Conservation (phyloP, 2,888 invertebrate genomes). For the Balanococcus diminutus region DNA sequence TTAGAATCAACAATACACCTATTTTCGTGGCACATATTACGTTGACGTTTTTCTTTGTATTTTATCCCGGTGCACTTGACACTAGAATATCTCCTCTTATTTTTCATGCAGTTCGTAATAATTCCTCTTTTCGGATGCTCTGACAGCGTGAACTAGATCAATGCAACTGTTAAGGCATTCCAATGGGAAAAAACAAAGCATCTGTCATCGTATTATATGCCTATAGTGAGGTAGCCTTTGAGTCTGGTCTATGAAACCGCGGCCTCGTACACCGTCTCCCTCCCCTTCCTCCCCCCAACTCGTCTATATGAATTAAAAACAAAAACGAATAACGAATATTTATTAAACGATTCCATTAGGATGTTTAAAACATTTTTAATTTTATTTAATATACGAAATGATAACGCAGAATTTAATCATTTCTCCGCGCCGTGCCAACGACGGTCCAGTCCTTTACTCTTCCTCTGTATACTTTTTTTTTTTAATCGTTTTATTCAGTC, state of each 20-base stretch:
- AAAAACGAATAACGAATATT: background rate
- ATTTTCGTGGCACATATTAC: background rate
- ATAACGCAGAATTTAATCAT: background rate
- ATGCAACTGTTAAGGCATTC: conserved; percentile 28
- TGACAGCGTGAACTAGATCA: conserved; percentile 37
- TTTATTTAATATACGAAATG: background rate
- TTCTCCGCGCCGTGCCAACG: too few species aligned
- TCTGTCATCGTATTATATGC: conserved; percentile 28
- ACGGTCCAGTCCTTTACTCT: too few species aligned
- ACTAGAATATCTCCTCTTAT: background rate
- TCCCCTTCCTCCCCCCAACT: background rate
- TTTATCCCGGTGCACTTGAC: background rate
- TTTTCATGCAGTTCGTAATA: conserved; percentile 27
- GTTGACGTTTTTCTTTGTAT: conserved; percentile 28
- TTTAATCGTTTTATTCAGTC: too few species aligned
- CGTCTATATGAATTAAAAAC: background rate
- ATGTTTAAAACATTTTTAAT: background rate
- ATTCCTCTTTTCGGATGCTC: conserved; percentile 9
- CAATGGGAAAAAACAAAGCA: conserved; percentile 25
- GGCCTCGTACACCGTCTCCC: too few species aligned
- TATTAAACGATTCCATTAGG: background rate
- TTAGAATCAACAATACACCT: conserved; percentile 20
- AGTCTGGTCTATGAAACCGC: background rate
- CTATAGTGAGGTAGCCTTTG: background rate
- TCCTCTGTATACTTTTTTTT: too few species aligned